These are phyloP conservation scores for Pachymerium ferrugineum DNA, from an alignment of 2,888 invertebrate species.

Conservation along the genomic window DNA sequence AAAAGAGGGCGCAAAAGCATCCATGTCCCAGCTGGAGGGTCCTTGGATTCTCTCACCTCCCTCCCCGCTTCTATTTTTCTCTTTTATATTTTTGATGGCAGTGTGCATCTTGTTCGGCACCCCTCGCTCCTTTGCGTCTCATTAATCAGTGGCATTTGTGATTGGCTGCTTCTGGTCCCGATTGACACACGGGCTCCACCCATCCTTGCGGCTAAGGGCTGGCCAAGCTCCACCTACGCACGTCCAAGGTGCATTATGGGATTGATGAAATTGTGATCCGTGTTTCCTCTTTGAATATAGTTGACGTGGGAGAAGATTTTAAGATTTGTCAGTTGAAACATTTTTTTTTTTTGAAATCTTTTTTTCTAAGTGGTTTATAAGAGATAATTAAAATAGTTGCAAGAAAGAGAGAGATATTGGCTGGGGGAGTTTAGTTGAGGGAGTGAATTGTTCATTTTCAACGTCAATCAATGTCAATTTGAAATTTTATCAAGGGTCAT, in stretches of 20 bases:
- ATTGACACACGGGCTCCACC: neutral
- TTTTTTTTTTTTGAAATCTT: no score
- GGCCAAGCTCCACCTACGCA: neutral
- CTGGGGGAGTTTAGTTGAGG: no score
- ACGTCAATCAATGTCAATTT: neutral
- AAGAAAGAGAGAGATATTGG: no score
- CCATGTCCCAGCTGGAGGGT: neutral
- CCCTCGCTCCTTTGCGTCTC: neutral
- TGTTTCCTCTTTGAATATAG: no score
- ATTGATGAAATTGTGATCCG: neutral
- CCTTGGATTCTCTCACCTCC: neutral
- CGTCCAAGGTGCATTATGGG: slow-evolving; percentile 15
- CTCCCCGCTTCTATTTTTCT: neutral
- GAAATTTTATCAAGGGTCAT: neutral
- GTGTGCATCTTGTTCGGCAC: neutral
- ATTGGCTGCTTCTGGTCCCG: neutral
- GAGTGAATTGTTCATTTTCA: neutral
- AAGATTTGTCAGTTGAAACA: no score
- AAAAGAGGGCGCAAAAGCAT: no score
- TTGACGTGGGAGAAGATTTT: no score
- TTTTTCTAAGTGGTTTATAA: no score
- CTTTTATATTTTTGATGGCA: neutral
- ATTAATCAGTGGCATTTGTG: slow-evolving; percentile 1
- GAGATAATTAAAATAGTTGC: no score
- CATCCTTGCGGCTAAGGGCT: neutral